Evolutionary conservation across 2,797 vertebrate genomes (phyloP), one percentile per base, ranked within the genome.

Genomic region (Lagorchestes hirsutus): DNA sequence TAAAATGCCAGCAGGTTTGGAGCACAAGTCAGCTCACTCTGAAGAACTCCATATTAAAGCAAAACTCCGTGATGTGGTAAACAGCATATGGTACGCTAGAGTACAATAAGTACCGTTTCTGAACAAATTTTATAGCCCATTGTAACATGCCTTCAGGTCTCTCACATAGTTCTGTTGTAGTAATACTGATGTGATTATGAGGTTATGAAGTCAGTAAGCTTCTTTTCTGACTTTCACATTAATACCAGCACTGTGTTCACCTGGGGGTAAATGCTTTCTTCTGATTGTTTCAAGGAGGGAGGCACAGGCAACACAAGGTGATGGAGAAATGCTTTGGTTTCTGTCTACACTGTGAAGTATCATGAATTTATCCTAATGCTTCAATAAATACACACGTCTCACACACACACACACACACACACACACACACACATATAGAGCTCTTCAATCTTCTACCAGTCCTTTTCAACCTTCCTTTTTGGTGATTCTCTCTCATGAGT

Each of bases 151-250:
- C 91, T 58, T 92, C 87, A 55, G 91, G 91, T 54, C 93, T 87
- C 90, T 82, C 91, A 31, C 46, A 0, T 52, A 0, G 13, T 54
- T 57, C 82, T 27, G 29, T 0, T 50, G 93, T 29, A 90, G 59
- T 67, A 0, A 0, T 3, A 40, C 55, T 24, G 14, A 82, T 0
- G 40, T 46, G 28, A 57, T 54, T 92, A 57, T 27, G 91, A 31
- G 90, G 92, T 93, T 82, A 93, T 28, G 57, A 93, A 95, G 93
- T 90, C 96, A 54, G 29, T n/a, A 55, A 62, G n/a, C 5, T 24
- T n/a, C 91, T 55, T n/a, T 91, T 55, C 50, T 93, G 67, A 22
- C 52, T 67, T 31, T 31, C 62, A 40, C 8, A 5, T 10, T 54
- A 92, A 90, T 16, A 54, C 29, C 52, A 55, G 55, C 52, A 16